Evolutionary conservation across 2,797 vertebrate species (phyloP), one percentile per base, ranked within the genome.

Genomic region (Urosaurus nigricauda): DNA sequence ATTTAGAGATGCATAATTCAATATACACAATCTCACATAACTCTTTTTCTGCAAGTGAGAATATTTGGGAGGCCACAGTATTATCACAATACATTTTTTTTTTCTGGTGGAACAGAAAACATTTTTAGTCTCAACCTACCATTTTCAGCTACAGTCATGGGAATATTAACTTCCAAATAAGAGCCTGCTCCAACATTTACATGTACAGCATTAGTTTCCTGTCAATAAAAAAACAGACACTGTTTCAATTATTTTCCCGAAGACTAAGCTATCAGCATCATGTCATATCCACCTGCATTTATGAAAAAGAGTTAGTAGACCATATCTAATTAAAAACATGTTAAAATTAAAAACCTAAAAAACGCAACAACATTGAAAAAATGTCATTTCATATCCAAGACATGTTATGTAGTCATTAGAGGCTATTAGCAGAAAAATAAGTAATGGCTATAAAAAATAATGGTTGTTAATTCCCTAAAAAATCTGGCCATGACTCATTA

Each of bases 121-220:
- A 56, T 26, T 12, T n/a, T 89, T 87, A 83, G 78, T 40, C 0
- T 75, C 58, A 90, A 87, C 96, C 96, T 97, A 99, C 99, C 99
- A 40, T 98, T 98, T 95, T 99, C 98, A 90, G 98, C 96, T 56
- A 99, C 98, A 85, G 98, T 99, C 98, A 99, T 98, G 68, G 99
- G 99, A 96, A 99, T 99, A 96, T 99, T 99, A 94, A 99, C 97
- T 97, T 99, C 99, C 95, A 99, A 97, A 95, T 99, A 99, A 32
- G 99, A 99, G 91, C 99, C 99, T 73, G 99, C 99, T 85, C 99
- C 99, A 87, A 99, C 98, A 71, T 99, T 99, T 90, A 99, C 99
- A 96, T 99, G 99, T 53, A 99, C 97, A 92, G 99, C 99, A 94
- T 99, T 99, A 12, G 99, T 99, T 97, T 99, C 99, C 99, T 99